Evolutionary conservation across 2,888 invertebrate species (phyloP), one percentile per base, ranked within the genome.

Genomic region (Dione vanillae): DNA sequence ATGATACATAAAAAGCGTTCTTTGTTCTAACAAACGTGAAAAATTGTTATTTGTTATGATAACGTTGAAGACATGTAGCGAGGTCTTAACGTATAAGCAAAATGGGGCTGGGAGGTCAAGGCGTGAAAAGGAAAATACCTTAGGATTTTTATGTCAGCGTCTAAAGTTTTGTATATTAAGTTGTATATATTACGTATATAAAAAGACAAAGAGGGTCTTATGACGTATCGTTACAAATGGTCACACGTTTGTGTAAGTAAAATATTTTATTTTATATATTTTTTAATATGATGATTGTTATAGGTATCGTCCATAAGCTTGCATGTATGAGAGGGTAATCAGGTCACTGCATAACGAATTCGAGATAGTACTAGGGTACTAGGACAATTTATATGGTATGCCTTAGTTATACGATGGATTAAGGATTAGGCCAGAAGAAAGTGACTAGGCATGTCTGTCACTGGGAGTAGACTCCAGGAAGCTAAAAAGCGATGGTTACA

Each of bases 51-150:
- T 73, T 70, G 67, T 65, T 67, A 67, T 52, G 67, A 73, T 67
- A 73, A 70, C 67, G 65, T 67, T 67, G 58, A 67, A 73, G 65
- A 69, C 47, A 73, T 61, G 65, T 54, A 54, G 41, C 20, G 69
- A 59, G 61, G 65, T 65, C 65, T 70, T 67, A 67, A 67, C 70
- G 47, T 70, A 73, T 65, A 73, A 67, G 67, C 73, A 73, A 67
- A 73, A 70, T 67, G 70, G 70, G 65, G 65, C 65, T 62, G 69
- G 56, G 65, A 67, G 73, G 70, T 73, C 73, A 70, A 64, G 65
- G 70, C 67, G 64, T 67, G 62, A 73, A 70, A 67, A 65, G 65
- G 67, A 68, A 73, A 67, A 73, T 67, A 65, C 67, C 67, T 65
- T 52, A 35, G 59, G 65, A 70, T 68, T 67, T 52, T 67, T 52